These are phyloP conservation scores for Eupleurogrammus muticus DNA, from an alignment of 2,797 vertebrate species.

Conservation along the genomic window DNA sequence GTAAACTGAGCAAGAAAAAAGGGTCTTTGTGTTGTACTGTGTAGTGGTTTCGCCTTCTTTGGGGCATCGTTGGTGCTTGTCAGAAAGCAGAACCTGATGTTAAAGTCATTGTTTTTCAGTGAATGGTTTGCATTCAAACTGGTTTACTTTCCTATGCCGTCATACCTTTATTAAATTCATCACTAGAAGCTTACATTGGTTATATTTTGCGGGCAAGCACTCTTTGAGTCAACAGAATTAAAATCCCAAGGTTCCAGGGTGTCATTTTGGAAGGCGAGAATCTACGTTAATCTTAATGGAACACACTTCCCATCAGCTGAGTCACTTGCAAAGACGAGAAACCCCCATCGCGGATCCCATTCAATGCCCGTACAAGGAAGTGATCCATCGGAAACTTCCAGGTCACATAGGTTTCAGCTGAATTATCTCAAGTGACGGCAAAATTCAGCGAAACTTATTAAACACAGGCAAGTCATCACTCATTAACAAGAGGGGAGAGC, in stretches of 20 bases:
- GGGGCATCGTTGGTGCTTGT: background rate
- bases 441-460: conserved; percentile 20
- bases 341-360: background rate
- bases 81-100: background rate
- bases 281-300: no score
- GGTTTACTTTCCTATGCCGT: background rate
- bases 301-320: conserved; percentile 33
- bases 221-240: background rate
- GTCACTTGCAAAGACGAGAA: conserved; percentile 4
- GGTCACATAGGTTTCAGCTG: background rate
- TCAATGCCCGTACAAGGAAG: background rate
- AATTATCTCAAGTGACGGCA: conserved; percentile 16
- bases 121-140: background rate
- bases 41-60: background rate
- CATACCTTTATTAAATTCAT: background rate
- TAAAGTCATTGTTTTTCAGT: background rate
- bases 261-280: conserved; percentile 12
- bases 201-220: background rate
- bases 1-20: background rate
- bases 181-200: background rate
- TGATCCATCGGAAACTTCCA: conserved; percentile 7
- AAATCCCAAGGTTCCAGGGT: background rate
- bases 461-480: background rate
- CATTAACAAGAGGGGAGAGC: background rate
- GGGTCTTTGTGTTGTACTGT: background rate